Conservation (phyloP, 2,797 vertebrate genomes). For the Pyrrhura leucotis region DNA sequence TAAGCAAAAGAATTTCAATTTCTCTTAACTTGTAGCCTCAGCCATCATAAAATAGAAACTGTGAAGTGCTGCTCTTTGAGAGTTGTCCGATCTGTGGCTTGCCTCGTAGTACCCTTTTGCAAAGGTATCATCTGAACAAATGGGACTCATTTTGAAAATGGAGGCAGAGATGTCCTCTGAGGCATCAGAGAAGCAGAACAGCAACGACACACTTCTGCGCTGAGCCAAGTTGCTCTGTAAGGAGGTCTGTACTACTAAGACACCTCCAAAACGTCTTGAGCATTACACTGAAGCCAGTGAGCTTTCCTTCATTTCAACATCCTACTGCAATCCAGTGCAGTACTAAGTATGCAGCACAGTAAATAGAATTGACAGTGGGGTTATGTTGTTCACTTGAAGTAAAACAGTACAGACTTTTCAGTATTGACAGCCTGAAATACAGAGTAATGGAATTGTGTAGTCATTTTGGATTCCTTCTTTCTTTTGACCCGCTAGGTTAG, state of each 20-base stretch:
- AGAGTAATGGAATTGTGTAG: background rate
- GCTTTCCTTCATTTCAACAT: background rate
- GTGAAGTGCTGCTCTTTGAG: background rate
- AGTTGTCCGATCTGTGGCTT: background rate
- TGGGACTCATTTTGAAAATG: background rate
- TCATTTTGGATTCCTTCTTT: background rate
- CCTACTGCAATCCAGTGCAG: fast-evolving
- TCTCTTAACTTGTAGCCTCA: background rate
- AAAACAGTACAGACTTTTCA: background rate
- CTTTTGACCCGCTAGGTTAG: background rate
- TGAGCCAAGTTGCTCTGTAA: background rate
- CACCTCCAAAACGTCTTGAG: background rate
- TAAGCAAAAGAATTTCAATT: background rate
- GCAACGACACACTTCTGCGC: fast-evolving
- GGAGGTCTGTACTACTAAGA: background rate
- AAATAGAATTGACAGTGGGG: background rate
- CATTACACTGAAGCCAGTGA: background rate
- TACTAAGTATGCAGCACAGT: background rate
- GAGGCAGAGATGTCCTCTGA: background rate
- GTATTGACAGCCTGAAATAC: background rate
- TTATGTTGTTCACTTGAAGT: background rate
- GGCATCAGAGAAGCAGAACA: background rate
- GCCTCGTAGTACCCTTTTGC: background rate
- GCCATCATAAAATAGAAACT: background rate
- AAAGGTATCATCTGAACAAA: background rate